Conservation (phyloP, 2,113 vertebrate species). For the Psettodes erumei region DNA sequence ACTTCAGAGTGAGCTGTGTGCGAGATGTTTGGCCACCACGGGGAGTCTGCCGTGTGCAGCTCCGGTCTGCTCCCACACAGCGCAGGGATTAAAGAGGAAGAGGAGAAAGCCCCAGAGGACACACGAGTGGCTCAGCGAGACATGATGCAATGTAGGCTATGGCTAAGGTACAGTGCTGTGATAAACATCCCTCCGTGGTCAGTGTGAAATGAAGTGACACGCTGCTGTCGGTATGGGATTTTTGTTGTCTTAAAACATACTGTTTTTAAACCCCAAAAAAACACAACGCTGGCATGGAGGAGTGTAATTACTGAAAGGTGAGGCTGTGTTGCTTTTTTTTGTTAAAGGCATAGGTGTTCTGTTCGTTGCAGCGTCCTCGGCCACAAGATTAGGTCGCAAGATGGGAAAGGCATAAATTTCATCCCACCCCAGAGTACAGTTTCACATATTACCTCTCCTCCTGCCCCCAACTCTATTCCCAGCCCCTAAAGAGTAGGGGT, state of each 20-base stretch:
- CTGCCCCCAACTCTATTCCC: no score
- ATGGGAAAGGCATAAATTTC: neutral
- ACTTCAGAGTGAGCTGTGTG: conserved; percentile 21
- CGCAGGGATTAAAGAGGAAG: conserved; percentile 41
- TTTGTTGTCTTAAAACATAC: neutral
- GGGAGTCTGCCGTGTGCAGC: conserved; percentile 52
- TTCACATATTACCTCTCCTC: neutral
- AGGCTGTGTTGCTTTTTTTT: neutral
- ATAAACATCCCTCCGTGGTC: conserved; percentile 33
- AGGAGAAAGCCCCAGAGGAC: conserved; percentile 24
- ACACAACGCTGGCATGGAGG: no score
- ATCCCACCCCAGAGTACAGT: neutral
- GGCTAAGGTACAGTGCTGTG: conserved; percentile 7
- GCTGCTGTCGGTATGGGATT: no score
- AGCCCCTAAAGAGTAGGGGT: conserved; percentile 2
- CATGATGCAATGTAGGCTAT: conserved; percentile 5
- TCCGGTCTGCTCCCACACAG: conserved; percentile 64
- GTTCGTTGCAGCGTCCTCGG: neutral
- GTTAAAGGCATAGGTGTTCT: neutral
- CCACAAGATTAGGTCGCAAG: conserved; percentile 2
- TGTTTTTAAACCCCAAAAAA: neutral
- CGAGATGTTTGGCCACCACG: conserved; percentile 34
- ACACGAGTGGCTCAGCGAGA: conserved; percentile 33
- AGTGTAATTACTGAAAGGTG: conserved; percentile 13
- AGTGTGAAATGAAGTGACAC: conserved; percentile 3